Evolutionary conservation across 37 sponge, comb jelly and placozoan species (phyloP).

Genomic region (Bolinopsis microptera): DNA sequence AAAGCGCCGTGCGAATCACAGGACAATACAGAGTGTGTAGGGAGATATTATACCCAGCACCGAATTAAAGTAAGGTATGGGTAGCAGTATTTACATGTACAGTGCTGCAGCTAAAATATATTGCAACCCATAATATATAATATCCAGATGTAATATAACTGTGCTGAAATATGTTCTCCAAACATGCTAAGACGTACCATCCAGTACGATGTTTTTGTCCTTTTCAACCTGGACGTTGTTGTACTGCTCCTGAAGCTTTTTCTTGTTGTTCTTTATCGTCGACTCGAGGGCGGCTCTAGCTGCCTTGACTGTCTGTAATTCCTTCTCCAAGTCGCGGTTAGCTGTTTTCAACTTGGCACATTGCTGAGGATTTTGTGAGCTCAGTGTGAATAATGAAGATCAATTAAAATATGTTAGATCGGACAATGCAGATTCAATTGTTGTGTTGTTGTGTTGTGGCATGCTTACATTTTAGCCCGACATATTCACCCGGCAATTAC

Average conservation of each 20-base stretch:
- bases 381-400: neutral
- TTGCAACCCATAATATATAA: no score
- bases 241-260: conserved; percentile 56
- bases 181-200: conserved; percentile 13
- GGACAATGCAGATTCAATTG: neutral
- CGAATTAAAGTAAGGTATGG: no score
- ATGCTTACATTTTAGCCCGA: neutral
- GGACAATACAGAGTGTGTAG: no score
- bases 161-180: no score
- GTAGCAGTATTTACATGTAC: no score
- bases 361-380: conserved; percentile 38
- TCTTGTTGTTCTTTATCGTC: conserved; percentile 57
- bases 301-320: neutral
- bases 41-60: no score
- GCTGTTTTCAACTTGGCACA: conserved; percentile 23
- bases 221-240: conserved; percentile 45
- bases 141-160: no score
- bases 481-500: no score
- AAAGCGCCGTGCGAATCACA: no score
- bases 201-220: conserved; percentile 21
- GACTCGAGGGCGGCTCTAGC: neutral
- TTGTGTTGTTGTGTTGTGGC: neutral
- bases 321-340: conserved; percentile 10
- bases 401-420: neutral
- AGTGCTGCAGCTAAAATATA: no score